phyloP scores from a whole-genome alignment of 2,888 invertebrate species.

The Thysanoteuthis rhombus region DNA sequence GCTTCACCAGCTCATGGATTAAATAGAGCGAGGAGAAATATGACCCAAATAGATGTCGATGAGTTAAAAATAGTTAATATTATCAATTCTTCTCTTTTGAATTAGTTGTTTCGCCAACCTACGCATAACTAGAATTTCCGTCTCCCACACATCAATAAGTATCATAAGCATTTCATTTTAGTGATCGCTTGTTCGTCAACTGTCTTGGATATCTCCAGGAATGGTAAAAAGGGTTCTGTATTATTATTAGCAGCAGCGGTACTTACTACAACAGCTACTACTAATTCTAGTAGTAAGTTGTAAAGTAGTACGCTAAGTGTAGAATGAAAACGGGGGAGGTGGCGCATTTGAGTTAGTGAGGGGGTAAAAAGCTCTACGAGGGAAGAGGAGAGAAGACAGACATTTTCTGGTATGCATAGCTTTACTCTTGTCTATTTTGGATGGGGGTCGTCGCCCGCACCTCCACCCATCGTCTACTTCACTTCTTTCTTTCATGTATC shows the following conservation, averaged over 20 bases:
- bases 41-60: background rate
- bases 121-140: background rate
- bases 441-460: background rate
- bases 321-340: background rate
- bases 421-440: background rate
- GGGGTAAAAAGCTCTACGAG: background rate
- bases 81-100: background rate
- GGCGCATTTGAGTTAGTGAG: background rate
- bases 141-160: background rate
- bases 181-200: background rate
- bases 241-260: background rate
- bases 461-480: background rate
- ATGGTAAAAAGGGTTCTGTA: background rate
- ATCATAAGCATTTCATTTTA: background rate
- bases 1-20: background rate
- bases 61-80: background rate
- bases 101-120: background rate
- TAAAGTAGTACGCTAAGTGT: too few species aligned
- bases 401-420: slow-evolving; percentile 12
- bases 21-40: background rate
- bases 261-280: background rate
- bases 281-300: background rate
- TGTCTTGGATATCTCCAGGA: background rate
- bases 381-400: background rate
- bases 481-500: background rate